phyloP scores from a whole-genome alignment of 2,888 invertebrate genomes.

The Calameuta pallipes region DNA sequence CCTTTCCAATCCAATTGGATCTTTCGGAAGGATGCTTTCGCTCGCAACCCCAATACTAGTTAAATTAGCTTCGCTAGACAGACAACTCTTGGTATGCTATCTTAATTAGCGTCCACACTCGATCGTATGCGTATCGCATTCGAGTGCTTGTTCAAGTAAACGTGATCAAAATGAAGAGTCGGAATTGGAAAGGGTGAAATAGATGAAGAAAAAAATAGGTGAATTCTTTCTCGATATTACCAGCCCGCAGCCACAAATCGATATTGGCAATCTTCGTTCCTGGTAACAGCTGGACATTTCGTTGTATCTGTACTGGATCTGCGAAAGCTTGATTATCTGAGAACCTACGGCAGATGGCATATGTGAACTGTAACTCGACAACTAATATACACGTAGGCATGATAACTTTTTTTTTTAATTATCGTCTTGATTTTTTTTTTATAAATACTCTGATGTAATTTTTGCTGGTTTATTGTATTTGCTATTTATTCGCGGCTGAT shows the following conservation, averaged over 20 bases:
- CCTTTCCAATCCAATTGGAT: background rate
- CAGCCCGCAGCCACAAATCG: conserved; percentile 4
- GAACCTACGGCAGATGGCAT: background rate
- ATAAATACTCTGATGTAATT: background rate
- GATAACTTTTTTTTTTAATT: background rate
- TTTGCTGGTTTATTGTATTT: background rate
- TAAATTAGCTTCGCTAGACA: background rate
- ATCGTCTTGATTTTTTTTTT: background rate
- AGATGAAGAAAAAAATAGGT: background rate
- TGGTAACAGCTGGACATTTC: conserved; percentile 1
- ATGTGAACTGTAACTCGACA: background rate
- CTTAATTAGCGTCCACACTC: background rate
- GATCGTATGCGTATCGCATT: background rate
- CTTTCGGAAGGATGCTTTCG: background rate
- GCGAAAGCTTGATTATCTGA: background rate
- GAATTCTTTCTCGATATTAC: background rate
- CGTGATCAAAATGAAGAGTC: background rate
- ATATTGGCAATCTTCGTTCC: conserved; percentile 9
- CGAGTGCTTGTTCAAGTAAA: background rate
- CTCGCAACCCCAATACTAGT: background rate
- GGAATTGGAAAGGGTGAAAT: background rate
- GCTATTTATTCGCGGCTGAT: background rate
- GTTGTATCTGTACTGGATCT: background rate
- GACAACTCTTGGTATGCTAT: background rate
- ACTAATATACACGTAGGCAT: background rate